These are phyloP conservation scores for Ciona savignyi DNA, from an alignment of 23 tunicate genomes.

Conservation along the genomic window DNA sequence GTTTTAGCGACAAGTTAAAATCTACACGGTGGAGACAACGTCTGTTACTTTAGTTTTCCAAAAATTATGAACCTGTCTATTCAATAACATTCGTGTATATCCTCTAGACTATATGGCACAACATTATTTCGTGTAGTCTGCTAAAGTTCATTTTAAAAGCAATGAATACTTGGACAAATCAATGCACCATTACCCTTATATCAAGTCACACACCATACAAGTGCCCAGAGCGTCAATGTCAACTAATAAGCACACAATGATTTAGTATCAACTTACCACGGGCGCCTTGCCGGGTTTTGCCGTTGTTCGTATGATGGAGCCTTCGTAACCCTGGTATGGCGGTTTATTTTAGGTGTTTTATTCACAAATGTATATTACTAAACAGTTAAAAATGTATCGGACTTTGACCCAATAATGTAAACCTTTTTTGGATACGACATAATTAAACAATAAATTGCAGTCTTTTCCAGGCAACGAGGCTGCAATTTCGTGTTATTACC, in stretches of 20 bases:
- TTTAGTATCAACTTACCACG: conserved; percentile 37
- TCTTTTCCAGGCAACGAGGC: too few relatives aligned
- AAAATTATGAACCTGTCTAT: background rate
- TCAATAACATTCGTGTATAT: too few relatives aligned
- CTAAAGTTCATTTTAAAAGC: background rate
- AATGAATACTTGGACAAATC: background rate
- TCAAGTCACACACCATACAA: background rate
- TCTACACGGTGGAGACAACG: background rate
- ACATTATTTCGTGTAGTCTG: background rate
- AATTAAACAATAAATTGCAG: too few relatives aligned
- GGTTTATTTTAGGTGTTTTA: too few relatives aligned
- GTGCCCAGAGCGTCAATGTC: too few relatives aligned
- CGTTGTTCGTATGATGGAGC: conserved; percentile 76
- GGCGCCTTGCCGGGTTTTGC: conserved; percentile 95
- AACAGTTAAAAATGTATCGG: too few relatives aligned
- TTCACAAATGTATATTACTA: too few relatives aligned
- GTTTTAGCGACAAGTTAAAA: too few relatives aligned
- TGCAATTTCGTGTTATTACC: too few relatives aligned
- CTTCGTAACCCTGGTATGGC: conserved; percentile 93
- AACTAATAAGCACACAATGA: background rate
- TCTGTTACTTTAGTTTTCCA: too few relatives aligned
- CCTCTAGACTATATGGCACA: background rate
- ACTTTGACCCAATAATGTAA: too few relatives aligned
- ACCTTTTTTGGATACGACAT: too few relatives aligned
- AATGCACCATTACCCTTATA: background rate